Base-by-base conservation (phyloP, 2,113 vertebrate species). In the Hippocampus mohnikei region DNA sequence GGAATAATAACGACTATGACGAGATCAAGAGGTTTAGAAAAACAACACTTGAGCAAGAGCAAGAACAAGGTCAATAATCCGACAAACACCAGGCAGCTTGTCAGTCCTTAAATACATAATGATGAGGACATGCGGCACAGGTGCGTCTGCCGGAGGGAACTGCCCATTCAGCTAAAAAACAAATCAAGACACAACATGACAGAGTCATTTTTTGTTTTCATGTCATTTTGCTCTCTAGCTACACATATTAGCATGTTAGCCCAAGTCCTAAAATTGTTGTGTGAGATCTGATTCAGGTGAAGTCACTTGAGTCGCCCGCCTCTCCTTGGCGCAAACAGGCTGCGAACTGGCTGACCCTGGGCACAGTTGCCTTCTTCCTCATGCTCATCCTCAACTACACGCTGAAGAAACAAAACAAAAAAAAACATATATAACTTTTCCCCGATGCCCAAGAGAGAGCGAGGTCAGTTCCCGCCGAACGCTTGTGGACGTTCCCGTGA, bases 341-440 rank as follows among this genome's bases (percentile, higher is more conserved):
- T 74, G 67, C 46, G 84, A 82, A 85, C 73, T 66, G 80, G 56
- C 72, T 70, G 70, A 86, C 80, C 74, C 5, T 11, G 50, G 78
- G 78, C 66, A 7, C 42, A 18, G 53, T 11, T 12, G 10, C n/a
- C 10, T 62, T 18, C 29, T 20, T 59, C 42, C 64, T 70, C 81
- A 59, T 75, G 61, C 69, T 60, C 59, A 55, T 75, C 67, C 71
- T 62, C 59, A 61, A 80, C 58, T 73, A 56, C 67, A 46, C 76
- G 13, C 18, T 79, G 71, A 84, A 82, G 81, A 76, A 61, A 79
- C 78, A n/a, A 71, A 82, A 56, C 58, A 81, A 71, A 82, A 53
- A 64, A 68, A 74, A 52, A 53, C 61, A 52, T 72, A 76, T 53
- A 29, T 58, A 53, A 70, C 77, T 69, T 61, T 81, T 56, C 42